Conservation (phyloP, 2,113 vertebrate species). For the Carettochelys insculpta region DNA sequence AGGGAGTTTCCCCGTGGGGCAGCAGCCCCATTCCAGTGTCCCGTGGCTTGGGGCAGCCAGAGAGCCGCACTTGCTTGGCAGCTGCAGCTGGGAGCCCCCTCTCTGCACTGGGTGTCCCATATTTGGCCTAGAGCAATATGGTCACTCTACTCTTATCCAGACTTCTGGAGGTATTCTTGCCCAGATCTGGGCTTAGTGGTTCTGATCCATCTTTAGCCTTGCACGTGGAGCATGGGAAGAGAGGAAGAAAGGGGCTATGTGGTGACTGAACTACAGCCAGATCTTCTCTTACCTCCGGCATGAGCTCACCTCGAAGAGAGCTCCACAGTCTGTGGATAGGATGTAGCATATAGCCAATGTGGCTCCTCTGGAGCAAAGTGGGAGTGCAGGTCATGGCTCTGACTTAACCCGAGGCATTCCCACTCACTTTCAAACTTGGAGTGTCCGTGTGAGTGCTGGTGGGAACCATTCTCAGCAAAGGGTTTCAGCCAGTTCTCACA, state of each 20-base stretch:
- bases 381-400: background rate
- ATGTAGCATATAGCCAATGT: background rate
- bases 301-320: background rate
- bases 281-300: background rate
- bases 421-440: background rate
- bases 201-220: background rate
- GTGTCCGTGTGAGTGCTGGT: background rate
- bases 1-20: no score
- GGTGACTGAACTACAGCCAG: background rate
- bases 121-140: no score
- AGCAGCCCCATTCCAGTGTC: no score
- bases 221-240: background rate
- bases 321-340: background rate
- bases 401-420: background rate
- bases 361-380: background rate
- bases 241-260: background rate
- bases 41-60: no score
- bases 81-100: no score
- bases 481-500: fast-evolving
- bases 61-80: no score
- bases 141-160: no score
- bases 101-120: no score
- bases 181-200: background rate
- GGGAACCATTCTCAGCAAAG: background rate
- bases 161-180: fast-evolving